Conservation (phyloP, 1,140 invertebrate species). For the Bombus haemorrhoidalis region DNA sequence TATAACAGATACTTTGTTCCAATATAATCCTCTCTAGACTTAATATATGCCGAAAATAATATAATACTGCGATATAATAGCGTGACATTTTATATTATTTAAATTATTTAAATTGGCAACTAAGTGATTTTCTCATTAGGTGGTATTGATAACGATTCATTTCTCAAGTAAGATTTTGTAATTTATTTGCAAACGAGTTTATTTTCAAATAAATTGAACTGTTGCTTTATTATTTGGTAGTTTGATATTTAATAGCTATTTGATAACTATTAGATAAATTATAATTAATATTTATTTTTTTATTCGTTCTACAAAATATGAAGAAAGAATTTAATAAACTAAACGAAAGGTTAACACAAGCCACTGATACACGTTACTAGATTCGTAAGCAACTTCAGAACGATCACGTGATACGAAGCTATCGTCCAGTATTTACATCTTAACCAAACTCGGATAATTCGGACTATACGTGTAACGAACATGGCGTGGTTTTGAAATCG, state of each 20-base stretch:
- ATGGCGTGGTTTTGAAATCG: conserved; percentile 1
- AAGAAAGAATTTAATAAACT: not conserved
- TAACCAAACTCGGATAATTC: conserved; percentile 22
- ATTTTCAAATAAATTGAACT: too few species aligned
- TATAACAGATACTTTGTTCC: too few species aligned
- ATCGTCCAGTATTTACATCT: not conserved
- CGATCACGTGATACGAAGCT: not conserved
- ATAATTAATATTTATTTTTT: too few species aligned
- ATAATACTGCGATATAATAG: not conserved
- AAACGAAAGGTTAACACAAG: not conserved
- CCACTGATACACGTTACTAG: not conserved
- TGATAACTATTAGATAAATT: too few species aligned
- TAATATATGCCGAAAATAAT: not conserved
- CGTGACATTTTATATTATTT: not conserved
- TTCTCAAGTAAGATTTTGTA: too few species aligned
- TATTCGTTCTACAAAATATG: not conserved
- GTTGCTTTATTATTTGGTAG: too few species aligned
- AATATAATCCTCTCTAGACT: not conserved
- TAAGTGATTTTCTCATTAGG: too few species aligned
- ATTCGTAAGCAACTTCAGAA: not conserved
- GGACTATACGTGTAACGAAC: not conserved
- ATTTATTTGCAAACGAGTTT: too few species aligned
- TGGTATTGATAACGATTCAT: too few species aligned
- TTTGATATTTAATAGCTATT: too few species aligned
- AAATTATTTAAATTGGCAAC: not conserved